A percentile compares a stretch with the other conserved stretches of the same genome.
These are phyloP conservation scores for Muscidifurax raptorellus DNA, from an alignment of 1,140 invertebrate genomes.

Conservation along the genomic window DNA sequence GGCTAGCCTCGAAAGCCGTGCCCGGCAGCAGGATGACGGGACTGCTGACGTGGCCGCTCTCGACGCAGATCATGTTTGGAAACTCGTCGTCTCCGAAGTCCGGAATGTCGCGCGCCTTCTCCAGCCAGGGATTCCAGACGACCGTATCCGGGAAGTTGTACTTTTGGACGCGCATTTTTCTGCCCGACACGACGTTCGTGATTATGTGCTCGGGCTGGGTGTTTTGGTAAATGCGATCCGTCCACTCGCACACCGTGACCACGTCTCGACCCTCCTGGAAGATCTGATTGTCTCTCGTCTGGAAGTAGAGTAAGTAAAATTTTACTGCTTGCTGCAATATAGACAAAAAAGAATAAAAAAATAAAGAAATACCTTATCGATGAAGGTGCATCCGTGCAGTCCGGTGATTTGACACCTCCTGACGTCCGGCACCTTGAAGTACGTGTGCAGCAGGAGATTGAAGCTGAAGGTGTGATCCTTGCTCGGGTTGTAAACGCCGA, in stretches of 20 bases:
- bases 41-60: slow-evolving; percentile 91
- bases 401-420: slow-evolving; percentile 92
- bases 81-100: slow-evolving; percentile 98
- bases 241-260: slow-evolving; percentile 92
- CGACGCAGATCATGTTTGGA: slow-evolving; percentile 96
- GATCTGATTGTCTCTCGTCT: slow-evolving; percentile 88
- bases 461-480: slow-evolving; percentile 94
- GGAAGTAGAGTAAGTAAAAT: slow-evolving; percentile 52
- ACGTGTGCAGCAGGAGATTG: slow-evolving; percentile 94
- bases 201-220: slow-evolving; percentile 94
- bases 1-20: slow-evolving; percentile 91
- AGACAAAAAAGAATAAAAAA: no score
- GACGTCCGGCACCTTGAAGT: slow-evolving; percentile 96
- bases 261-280: slow-evolving; percentile 92
- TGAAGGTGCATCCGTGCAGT: slow-evolving; percentile 92
- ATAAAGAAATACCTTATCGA: slow-evolving; percentile 87
- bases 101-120: slow-evolving; percentile 91
- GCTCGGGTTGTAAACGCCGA: slow-evolving; percentile 93
- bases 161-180: slow-evolving; percentile 94
- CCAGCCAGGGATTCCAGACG: slow-evolving; percentile 97
- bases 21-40: slow-evolving; percentile 91
- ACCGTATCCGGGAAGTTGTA: slow-evolving; percentile 97
- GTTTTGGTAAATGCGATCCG: slow-evolving; percentile 94
- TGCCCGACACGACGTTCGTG: slow-evolving; percentile 92
- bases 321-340: no score